A percentile compares a stretch with the other conserved stretches of the same genome.
Conservation (phyloP, 1,140 invertebrate species). For the Pseudobourletiella spinata region DNA sequence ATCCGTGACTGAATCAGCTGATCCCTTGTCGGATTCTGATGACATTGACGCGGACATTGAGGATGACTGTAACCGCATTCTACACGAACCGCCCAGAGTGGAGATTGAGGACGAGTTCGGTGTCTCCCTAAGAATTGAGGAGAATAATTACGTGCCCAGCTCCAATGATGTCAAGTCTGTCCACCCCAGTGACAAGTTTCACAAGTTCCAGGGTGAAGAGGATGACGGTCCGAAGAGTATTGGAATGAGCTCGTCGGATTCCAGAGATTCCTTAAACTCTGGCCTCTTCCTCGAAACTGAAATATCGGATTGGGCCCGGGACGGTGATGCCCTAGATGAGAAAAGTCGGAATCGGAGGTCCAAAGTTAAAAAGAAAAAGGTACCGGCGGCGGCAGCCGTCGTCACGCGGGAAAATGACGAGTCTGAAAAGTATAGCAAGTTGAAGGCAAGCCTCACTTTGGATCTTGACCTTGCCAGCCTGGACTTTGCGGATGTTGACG, state of each 20-base stretch:
- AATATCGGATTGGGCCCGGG: constrained; percentile 71
- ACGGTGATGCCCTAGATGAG: constrained; percentile 42
- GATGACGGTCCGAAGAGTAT: constrained; percentile 6
- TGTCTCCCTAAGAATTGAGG: constrained; percentile 45
- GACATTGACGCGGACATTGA: constrained; percentile 3
- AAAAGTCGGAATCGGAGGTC: constrained; percentile 41
- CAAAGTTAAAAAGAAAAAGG: constrained; percentile 37
- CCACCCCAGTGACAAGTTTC: too few species aligned
- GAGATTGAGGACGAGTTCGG: constrained; percentile 58
- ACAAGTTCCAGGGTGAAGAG: too few species aligned
- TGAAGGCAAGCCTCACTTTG: constrained; percentile 26
- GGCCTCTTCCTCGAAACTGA: constrained; percentile 63
- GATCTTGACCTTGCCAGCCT: constrained; percentile 48
- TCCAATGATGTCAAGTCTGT: too few species aligned
- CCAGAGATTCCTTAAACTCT: constrained; percentile 28
- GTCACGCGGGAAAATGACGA: background rate
- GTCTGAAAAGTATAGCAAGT: background rate
- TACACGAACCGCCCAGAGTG: constrained; percentile 45
- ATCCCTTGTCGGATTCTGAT: background rate
- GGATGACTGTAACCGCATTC: constrained; percentile 7
- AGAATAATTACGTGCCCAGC: too few species aligned
- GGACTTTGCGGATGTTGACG: constrained; percentile 58
- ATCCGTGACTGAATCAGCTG: constrained; percentile 17
- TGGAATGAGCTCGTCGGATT: constrained; percentile 25
- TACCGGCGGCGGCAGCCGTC: background rate